phyloP scores from a whole-genome alignment of 2,113 vertebrate species.

The Eptatretus burgeri region DNA sequence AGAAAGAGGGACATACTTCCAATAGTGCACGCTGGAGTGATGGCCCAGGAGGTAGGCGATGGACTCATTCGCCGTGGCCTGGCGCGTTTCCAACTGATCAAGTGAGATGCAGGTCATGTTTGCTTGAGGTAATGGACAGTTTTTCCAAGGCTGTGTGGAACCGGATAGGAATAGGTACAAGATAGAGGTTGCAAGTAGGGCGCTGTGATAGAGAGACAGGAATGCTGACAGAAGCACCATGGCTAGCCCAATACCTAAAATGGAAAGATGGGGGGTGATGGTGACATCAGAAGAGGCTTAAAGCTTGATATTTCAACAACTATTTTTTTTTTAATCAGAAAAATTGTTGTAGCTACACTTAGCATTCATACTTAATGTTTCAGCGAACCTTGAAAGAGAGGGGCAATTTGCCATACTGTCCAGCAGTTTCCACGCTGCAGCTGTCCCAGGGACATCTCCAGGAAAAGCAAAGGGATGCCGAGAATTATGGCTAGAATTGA shows the following conservation, averaged over 20 bases:
- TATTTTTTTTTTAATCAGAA: too few relatives aligned
- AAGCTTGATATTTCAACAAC: too few relatives aligned
- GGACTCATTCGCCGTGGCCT: too few relatives aligned
- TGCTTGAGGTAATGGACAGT: too few relatives aligned
- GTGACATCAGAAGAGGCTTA: too few relatives aligned
- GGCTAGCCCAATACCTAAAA: background rate
- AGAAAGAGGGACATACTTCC: too few relatives aligned
- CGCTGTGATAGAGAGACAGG: background rate
- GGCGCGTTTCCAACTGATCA: too few relatives aligned
- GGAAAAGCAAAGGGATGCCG: background rate
- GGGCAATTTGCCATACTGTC: background rate
- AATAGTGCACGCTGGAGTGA: too few relatives aligned
- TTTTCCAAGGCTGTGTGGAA: background rate
- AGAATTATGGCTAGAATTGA: background rate
- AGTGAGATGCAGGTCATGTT: too few relatives aligned
- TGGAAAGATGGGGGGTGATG: background rate
- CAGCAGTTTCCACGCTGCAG: background rate
- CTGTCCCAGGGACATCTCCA: conserved; percentile 3
- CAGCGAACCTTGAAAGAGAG: background rate
- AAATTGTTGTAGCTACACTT: too few relatives aligned
- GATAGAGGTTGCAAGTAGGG: background rate
- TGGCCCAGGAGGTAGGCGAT: too few relatives aligned
- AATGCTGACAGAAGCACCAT: background rate
- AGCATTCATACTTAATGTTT: too few relatives aligned
- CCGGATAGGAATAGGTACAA: background rate